Evolutionary conservation across 2,113 vertebrate genomes (phyloP).

Genomic region (Hystrix cristata): DNA sequence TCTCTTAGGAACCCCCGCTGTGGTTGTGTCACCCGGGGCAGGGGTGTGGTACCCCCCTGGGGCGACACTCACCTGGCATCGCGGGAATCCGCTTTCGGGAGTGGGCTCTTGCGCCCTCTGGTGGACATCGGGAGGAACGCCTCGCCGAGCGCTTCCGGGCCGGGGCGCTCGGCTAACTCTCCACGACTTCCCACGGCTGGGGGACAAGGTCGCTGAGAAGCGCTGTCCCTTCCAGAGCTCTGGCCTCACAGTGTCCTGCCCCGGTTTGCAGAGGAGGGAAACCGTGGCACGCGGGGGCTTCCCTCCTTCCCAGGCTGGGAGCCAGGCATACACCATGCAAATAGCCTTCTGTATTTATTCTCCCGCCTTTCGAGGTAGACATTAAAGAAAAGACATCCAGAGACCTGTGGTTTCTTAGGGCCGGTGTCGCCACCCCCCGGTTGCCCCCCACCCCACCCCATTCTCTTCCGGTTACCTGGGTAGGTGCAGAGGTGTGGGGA

Average conservation of each 20-base stretch:
- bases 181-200: background rate
- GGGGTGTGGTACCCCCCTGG: background rate
- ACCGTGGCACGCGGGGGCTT: background rate
- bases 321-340: background rate
- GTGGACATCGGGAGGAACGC: background rate
- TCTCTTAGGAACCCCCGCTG: background rate
- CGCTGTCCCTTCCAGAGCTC: background rate
- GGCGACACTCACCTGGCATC: accelerated
- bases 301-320: background rate
- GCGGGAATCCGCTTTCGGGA: background rate
- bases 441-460: accelerated
- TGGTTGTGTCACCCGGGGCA: background rate
- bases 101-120: background rate
- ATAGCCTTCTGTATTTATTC: conserved; percentile 65
- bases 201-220: background rate
- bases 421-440: background rate
- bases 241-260: background rate
- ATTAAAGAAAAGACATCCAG: conserved; percentile 53
- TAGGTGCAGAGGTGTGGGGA: accelerated
- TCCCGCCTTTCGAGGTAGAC: background rate
- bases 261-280: background rate
- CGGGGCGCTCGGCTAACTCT: background rate
- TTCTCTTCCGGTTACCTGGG: background rate
- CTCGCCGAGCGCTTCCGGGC: background rate
- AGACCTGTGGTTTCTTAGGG: background rate